Percentiles rank a stretch among this genome's conserved stretches.
phyloP scores from a whole-genome alignment of 53 echinoderm and acorn worm species.

The Astropecten irregularis region DNA sequence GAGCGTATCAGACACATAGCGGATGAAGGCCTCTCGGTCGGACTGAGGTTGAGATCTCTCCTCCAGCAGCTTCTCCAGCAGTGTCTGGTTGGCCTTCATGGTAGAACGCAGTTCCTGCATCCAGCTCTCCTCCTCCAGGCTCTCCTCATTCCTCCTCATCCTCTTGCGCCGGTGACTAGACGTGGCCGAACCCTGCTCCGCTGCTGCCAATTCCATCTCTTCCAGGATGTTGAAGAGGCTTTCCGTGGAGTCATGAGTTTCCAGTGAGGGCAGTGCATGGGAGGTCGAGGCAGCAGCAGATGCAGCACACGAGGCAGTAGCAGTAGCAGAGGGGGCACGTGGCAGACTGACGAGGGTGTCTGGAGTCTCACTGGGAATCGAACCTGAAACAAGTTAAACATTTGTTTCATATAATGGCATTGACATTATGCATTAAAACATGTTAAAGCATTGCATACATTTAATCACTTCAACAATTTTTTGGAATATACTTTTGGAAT shows the following conservation, averaged over 20 bases:
- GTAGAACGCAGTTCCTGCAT: constrained; percentile 23
- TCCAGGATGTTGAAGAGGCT: constrained; percentile 23
- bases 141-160: constrained; percentile 15
- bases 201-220: constrained; percentile 29
- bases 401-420: too few relatives aligned
- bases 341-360: constrained; percentile 43
- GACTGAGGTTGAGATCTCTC: constrained; percentile 45
- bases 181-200: constrained; percentile 22
- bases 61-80: constrained; percentile 47
- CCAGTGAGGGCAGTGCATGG: constrained; percentile 25
- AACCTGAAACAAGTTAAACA: constrained; percentile 25
- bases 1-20: constrained; percentile 28
- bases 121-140: constrained; percentile 23
- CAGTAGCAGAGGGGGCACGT: constrained; percentile 23
- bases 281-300: constrained; percentile 16
- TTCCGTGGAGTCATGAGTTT: constrained; percentile 22
- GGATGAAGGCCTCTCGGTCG: constrained; percentile 39
- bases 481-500: too few relatives aligned
- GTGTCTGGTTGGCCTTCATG: constrained; percentile 45
- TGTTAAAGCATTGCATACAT: not conserved
- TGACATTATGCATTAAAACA: constrained; percentile 25
- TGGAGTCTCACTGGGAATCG: constrained; percentile 27
- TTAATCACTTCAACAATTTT: too few relatives aligned
- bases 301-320: constrained; percentile 37
- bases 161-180: constrained; percentile 40